phyloP scores from a whole-genome alignment of 2,113 vertebrate species.

The Phasianus colchicus region DNA sequence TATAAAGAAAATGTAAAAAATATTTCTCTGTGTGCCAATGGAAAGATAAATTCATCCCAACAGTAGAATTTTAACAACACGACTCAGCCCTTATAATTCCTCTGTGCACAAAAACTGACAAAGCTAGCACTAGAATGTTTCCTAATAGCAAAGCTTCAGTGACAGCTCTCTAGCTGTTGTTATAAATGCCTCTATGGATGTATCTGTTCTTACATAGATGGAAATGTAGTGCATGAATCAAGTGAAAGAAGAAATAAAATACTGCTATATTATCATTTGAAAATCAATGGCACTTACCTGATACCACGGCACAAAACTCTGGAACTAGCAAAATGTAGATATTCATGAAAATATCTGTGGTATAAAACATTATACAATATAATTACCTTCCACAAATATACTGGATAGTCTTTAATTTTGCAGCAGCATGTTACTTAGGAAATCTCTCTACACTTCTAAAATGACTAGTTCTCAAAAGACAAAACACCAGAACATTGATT shows the following conservation, averaged over 20 bases:
- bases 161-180: neutral
- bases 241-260: conserved; percentile 29
- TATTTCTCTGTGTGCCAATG: neutral
- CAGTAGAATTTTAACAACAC: neutral
- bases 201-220: neutral
- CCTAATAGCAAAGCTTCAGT: neutral
- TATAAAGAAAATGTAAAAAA: neutral
- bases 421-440: neutral
- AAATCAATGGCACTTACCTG: neutral
- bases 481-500: neutral
- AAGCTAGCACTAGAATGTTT: neutral
- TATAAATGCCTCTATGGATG: neutral
- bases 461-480: neutral
- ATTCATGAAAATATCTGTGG: neutral
- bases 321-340: neutral
- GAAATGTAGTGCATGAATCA: neutral
- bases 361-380: neutral
- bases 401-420: neutral
- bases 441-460: neutral
- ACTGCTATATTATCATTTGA: neutral
- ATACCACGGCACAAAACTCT: neutral
- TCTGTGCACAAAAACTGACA: neutral
- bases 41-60: neutral
- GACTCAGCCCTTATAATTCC: neutral
- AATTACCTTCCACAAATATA: neutral